Conservation (phyloP, 2,113 vertebrate genomes). For the Thamnaconus septentrionalis region DNA sequence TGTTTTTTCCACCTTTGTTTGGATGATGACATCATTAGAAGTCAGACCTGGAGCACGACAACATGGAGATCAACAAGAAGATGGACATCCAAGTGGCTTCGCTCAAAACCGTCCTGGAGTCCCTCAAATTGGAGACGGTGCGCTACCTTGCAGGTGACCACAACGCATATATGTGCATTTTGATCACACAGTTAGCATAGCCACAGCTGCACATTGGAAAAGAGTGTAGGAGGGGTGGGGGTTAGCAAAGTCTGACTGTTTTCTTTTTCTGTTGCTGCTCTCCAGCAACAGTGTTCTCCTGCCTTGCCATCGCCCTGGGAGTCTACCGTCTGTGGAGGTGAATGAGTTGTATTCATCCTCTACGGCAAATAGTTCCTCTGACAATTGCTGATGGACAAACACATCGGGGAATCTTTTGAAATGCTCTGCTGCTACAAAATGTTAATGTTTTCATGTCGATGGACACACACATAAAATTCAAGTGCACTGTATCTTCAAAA, state of each 20-base stretch:
- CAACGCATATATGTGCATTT: neutral
- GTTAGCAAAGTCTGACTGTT: neutral
- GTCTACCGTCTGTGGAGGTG: conserved; percentile 91
- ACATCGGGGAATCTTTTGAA: no score
- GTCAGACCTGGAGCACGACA: conserved; percentile 81
- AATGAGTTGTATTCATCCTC: conserved; percentile 17
- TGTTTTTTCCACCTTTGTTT: neutral
- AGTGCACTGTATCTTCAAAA: neutral
- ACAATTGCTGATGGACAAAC: neutral
- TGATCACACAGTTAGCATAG: no score
- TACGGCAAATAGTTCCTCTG: neutral
- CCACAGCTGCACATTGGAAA: neutral
- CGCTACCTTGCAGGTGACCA: conserved; percentile 70
- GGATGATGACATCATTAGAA: conserved; percentile 72
- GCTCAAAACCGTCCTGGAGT: conserved; percentile 93
- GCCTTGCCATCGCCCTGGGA: conserved; percentile 87
- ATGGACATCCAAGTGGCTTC: conserved; percentile 95
- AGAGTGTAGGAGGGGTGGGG: neutral
- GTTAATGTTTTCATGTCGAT: neutral
- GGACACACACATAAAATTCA: no score
- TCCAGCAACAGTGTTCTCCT: conserved; percentile 89
- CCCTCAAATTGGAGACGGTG: conserved; percentile 90
- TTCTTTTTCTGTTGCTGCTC: conserved; percentile 3
- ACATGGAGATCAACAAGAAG: conserved; percentile 91
- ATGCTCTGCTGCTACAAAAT: no score